phyloP scores from a whole-genome alignment of 2,888 invertebrate genomes.

The Synergus laeviventris region DNA sequence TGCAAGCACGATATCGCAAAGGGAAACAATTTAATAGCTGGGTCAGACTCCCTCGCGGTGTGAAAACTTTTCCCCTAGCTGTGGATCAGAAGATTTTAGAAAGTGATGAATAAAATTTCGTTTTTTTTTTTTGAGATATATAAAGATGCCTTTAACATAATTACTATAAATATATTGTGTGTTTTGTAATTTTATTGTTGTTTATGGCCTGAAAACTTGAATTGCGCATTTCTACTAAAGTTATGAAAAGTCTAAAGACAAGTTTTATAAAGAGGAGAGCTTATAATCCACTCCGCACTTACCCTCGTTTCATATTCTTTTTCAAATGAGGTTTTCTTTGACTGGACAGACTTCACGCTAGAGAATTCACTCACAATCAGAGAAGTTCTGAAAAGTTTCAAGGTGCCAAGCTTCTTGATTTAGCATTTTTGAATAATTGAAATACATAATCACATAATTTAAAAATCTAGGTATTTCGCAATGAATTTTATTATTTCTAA shows the following conservation, averaged over 20 bases:
- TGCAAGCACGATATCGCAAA: conserved; percentile 31
- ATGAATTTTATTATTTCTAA: background rate
- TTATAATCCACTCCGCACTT: conserved; percentile 31
- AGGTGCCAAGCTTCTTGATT: conserved; percentile 19
- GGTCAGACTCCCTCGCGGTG: conserved; percentile 1
- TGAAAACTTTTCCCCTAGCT: conserved; percentile 1
- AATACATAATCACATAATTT: background rate
- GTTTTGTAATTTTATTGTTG: background rate
- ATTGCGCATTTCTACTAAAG: background rate
- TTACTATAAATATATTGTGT: background rate
- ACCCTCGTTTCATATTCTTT: conserved; percentile 35
- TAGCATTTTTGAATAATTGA: conserved; percentile 21
- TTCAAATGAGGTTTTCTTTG: conserved; percentile 37
- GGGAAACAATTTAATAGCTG: conserved; percentile 30
- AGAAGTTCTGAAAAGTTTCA: conserved; percentile 23
- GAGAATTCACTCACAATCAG: conserved; percentile 20
- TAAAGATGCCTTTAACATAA: background rate
- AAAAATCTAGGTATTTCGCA: background rate
- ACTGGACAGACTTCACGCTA: conserved; percentile 9
- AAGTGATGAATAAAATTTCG: conserved; percentile 16
- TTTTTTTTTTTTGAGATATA: conserved; percentile 1
- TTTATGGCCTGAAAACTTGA: background rate
- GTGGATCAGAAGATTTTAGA: conserved; percentile 1
- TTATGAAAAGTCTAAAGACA: conserved; percentile 16
- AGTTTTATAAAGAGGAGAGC: conserved; percentile 19